Evolutionary conservation across 2,888 invertebrate species (phyloP), one percentile per base, ranked within the genome.

Genomic region (Acleris literana): DNA sequence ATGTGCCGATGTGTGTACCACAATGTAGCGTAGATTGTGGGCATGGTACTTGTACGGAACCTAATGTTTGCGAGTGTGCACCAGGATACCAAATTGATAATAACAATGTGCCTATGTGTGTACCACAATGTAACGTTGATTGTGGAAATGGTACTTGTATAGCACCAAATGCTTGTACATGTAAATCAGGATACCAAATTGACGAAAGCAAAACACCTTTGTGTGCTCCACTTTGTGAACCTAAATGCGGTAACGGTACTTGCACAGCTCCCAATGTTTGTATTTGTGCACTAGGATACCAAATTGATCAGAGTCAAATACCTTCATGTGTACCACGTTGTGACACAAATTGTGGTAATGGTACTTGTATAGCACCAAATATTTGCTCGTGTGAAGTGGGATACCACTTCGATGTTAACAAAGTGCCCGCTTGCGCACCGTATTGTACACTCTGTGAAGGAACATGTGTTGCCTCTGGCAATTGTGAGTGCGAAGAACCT

Each of bases 151-250:
- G 74, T 1, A 46, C 72, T 33, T 90, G 89, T 74, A 5, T 5
- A 5, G 25, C 25, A 5, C 25, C 25, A 5, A 25, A 25, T 25
- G 5, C 25, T 25, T 25, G 25, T 25, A 25, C 25, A 25, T 25
- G 25, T 25, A 25, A 25, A 25, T 25, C 61, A 6, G 72, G 77
- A 20, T 72, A 68, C 58, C 43, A 25, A 48, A 60, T 25, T n/a
- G n/a, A 59, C 20, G 39, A 39, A 39, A 59, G 20, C 11, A 51
- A 20, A n/a, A 3, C 16, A 11, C n/a, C 63, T n/a, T 63, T 7
- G 5, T 93, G 93, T 68, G 79, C 81, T 56, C 93, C 93, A 0
- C 71, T 85, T 18, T 93, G 93, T 65, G 18, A 60, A 7, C 77
- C 81, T 11, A 81, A 81, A 46, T 93, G 93, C 57, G 76, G 79